phyloP scores from a whole-genome alignment of 23 tunicate species.

The Trididemnum nubilum region DNA sequence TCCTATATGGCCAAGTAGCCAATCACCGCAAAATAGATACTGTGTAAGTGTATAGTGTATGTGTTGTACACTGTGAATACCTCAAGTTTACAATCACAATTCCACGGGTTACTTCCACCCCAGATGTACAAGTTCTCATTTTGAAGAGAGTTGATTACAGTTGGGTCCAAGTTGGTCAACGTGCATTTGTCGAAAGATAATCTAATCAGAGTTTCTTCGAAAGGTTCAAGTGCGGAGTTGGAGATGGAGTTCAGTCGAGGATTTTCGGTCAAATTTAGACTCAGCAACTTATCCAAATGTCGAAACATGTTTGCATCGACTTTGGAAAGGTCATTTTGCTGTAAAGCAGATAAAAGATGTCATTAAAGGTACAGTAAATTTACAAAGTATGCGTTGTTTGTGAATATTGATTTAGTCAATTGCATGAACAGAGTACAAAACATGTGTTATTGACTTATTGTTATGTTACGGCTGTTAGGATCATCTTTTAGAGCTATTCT shows the following conservation, averaged over 20 bases:
- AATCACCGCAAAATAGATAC: too few species aligned
- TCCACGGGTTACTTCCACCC: constrained; percentile 74
- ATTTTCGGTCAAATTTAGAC: constrained; percentile 50
- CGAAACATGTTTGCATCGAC: constrained; percentile 30
- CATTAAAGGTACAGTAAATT: neutral
- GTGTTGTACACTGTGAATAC: too few species aligned
- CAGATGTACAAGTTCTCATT: constrained; percentile 35
- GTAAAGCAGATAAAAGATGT: constrained; percentile 6
- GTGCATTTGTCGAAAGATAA: constrained; percentile 46
- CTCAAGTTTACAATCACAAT: constrained; percentile 65
- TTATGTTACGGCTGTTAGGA: too few species aligned
- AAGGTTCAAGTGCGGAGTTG: constrained; percentile 23
- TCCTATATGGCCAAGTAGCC: too few species aligned
- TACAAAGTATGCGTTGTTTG: constrained; percentile 2
- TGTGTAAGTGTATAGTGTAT: too few species aligned
- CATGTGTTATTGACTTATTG: too few species aligned
- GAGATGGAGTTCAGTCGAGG: constrained; percentile 13
- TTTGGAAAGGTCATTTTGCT: constrained; percentile 16
- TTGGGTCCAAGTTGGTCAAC: constrained; percentile 27
- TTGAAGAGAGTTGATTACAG: constrained; percentile 19
- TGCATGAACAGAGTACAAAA: neutral
- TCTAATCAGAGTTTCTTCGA: constrained; percentile 25
- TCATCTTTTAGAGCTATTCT: too few species aligned
- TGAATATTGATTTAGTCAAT: too few species aligned
- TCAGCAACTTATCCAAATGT: neutral